phyloP scores from a whole-genome alignment of 2,113 vertebrate species.

The Egretta garzetta region DNA sequence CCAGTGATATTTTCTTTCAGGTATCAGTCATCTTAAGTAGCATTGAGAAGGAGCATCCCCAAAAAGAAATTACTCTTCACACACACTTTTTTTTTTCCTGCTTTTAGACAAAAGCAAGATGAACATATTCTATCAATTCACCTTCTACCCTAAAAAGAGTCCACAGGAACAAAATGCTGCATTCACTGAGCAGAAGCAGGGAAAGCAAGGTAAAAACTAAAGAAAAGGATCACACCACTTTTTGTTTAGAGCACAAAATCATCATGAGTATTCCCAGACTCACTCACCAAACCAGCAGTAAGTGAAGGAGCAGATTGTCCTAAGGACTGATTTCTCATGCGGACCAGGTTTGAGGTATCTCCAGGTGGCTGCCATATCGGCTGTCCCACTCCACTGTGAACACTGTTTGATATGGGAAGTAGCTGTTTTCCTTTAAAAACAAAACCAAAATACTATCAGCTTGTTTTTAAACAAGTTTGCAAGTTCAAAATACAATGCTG shows the following conservation, averaged over 20 bases:
- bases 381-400: slow-evolving; percentile 89
- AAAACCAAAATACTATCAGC: slow-evolving; percentile 44
- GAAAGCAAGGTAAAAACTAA: neutral
- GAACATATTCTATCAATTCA: neutral
- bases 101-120: neutral
- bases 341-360: slow-evolving; percentile 90
- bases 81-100: neutral
- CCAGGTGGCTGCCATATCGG: slow-evolving; percentile 83
- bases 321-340: slow-evolving; percentile 92
- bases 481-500: neutral
- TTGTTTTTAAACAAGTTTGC: neutral
- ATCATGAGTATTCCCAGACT: slow-evolving; percentile 22
- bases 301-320: slow-evolving; percentile 96
- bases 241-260: neutral
- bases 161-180: neutral
- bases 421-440: slow-evolving; percentile 89
- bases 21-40: neutral
- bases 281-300: slow-evolving; percentile 94
- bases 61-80: neutral
- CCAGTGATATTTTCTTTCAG: neutral
- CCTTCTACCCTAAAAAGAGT: neutral
- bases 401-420: slow-evolving; percentile 90
- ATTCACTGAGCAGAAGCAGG: neutral
- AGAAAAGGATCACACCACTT: neutral
- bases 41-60: neutral